Evolutionary conservation across 2,888 invertebrate species (phyloP), one percentile per base, ranked within the genome.

Genomic region (Pegoplata infirma): DNA sequence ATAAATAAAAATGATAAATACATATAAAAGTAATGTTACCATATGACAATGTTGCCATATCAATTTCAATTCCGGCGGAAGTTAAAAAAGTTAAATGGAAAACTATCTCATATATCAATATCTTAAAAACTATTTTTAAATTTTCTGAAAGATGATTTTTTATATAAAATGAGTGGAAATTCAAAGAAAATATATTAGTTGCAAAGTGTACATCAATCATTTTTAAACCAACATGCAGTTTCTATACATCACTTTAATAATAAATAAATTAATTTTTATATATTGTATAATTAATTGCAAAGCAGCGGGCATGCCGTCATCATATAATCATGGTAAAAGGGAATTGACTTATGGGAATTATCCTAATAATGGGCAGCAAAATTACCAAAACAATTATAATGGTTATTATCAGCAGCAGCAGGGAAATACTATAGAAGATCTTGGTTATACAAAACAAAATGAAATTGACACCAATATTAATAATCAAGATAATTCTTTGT

Each of bases 51-150:
- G 59, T 49, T 47, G 63, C 28, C 14, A 12, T 66, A 76, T 81
- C 49, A 58, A 59, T 78, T 80, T 78, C 80, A 80, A 64, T 80
- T 81, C 80, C 81, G 78, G 53, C 72, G 80, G 63, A 66, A 73
- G 68, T 61, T 49, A 36, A 44, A 51, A 58, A 49, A 49, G 46
- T 69, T 44, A 28, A 10, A n/a, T n/a, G 68, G n/a, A n/a, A n/a
- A n/a, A n/a, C 14, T 56, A n/a, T n/a, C n/a, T 25, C 53, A 46
- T 61, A 21, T 14, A 2, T 28, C 23, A 12, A 25, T n/a, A n/a
- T n/a, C n/a, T n/a, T n/a, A n/a, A n/a, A n/a, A n/a, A 1, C 2
- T 32, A 32, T 44, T 69, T 17, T 36, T 51, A 25, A n/a, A 23
- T 28, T 46, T 44, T 47, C 21, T 51, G 5, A 7, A n/a, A 46